These are phyloP conservation scores for Mormoops blainvillei DNA, from an alignment of 2,113 vertebrate species.

Conservation along the genomic window DNA sequence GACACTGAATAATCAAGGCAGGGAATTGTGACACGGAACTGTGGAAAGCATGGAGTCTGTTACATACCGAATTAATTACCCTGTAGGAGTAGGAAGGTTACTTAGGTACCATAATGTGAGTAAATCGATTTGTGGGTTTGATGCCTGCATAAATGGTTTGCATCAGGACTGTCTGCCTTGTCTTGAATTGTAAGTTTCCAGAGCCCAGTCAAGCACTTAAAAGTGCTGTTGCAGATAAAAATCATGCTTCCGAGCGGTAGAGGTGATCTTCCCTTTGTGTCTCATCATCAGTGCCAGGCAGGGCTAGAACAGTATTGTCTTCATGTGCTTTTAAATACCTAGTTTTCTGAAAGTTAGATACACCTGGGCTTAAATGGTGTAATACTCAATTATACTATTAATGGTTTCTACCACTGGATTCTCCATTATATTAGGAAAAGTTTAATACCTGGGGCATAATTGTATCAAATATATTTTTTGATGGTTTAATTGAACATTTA, in stretches of 20 bases:
- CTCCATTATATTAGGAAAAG: not conserved
- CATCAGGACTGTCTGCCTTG: not conserved
- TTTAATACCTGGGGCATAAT: not conserved
- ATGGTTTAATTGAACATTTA: constrained; percentile 28
- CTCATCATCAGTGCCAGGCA: not conserved
- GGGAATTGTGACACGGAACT: not conserved
- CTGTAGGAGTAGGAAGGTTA: not conserved
- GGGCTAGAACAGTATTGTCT: not conserved
- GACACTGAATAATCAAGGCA: not conserved
- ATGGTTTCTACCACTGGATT: not conserved
- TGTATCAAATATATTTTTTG: constrained; percentile 12
- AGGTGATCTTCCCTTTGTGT: not conserved
- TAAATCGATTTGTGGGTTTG: not conserved
- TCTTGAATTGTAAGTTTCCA: not conserved
- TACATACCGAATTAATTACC: not conserved
- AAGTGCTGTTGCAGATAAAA: not conserved
- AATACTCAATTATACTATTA: not conserved
- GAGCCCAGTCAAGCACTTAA: not conserved
- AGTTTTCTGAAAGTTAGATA: not conserved
- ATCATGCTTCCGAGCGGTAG: not conserved
- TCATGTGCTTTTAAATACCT: not conserved
- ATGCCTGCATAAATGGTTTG: not conserved
- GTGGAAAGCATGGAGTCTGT: not conserved
- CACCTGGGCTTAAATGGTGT: not conserved
- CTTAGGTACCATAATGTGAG: not conserved